Evolutionary conservation across 2,113 vertebrate genomes (phyloP).

Genomic region (Leptocoma aspasia): DNA sequence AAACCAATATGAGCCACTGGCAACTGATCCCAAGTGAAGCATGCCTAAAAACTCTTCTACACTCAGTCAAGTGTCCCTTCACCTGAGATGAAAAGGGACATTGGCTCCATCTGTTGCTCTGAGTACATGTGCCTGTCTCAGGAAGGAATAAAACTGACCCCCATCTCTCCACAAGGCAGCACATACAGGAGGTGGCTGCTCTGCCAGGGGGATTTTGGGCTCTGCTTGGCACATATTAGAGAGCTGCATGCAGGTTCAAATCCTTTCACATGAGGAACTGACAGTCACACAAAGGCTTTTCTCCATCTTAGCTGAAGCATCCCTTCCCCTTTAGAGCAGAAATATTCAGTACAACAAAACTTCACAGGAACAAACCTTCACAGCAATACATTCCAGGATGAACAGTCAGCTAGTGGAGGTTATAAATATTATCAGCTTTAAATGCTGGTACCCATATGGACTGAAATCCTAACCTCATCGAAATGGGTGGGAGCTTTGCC

Average conservation of each 20-base stretch:
- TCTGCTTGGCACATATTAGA: neutral
- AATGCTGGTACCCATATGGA: neutral
- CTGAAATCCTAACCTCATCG: neutral
- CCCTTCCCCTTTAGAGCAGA: neutral
- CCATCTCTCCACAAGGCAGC: neutral
- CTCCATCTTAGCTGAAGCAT: neutral
- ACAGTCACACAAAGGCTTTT: neutral
- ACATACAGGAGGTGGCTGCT: neutral
- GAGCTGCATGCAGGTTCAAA: neutral
- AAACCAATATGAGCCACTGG: neutral
- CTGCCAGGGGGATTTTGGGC: neutral
- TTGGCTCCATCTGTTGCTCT: neutral
- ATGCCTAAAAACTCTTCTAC: neutral
- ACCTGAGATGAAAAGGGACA: neutral
- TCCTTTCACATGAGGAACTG: neutral
- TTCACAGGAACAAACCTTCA: conserved; percentile 3
- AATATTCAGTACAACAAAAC: neutral
- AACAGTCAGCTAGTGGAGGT: neutral
- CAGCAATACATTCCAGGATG: neutral
- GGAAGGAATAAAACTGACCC: neutral
- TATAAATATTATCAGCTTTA: neutral
- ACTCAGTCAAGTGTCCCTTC: neutral
- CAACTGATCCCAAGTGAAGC: neutral
- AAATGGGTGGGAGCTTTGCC: neutral
- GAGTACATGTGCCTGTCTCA: neutral